These are phyloP conservation scores for Phylloscopus trochiloides DNA, from an alignment of 2,113 vertebrate genomes.

Conservation along the genomic window DNA sequence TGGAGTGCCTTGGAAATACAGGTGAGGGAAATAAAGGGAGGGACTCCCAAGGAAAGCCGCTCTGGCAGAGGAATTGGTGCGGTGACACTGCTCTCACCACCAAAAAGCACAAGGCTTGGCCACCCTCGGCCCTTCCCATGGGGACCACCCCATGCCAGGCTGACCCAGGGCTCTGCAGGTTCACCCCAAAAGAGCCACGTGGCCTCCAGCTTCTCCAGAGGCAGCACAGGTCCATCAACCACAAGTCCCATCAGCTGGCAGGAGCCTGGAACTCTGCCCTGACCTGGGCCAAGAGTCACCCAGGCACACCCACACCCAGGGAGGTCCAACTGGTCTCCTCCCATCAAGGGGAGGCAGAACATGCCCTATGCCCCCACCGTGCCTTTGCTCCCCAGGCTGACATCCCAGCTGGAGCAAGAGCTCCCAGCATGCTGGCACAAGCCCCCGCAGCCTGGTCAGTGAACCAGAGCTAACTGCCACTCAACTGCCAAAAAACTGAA, in stretches of 20 bases:
- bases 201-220: neutral
- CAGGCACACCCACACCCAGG: rapidly evolving
- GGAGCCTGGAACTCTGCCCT: neutral
- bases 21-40: neutral
- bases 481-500: neutral
- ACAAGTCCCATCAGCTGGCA: neutral
- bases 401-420: neutral
- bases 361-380: rapidly evolving
- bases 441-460: rapidly evolving
- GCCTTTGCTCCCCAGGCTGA: neutral
- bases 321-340: neutral
- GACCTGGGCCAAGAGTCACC: neutral
- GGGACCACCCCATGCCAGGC: neutral
- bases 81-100: rapidly evolving
- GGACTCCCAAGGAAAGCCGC: neutral
- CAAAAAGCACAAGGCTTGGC: rapidly evolving
- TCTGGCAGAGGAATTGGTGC: rapidly evolving
- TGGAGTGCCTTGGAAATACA: neutral
- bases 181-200: rapidly evolving
- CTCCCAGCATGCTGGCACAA: rapidly evolving
- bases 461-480: neutral
- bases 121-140: rapidly evolving
- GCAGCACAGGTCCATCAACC: neutral
- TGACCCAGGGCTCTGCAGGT: neutral
- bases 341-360: neutral